Conservation (phyloP, 2,113 vertebrate genomes). For the Anhinga rufa region DNA sequence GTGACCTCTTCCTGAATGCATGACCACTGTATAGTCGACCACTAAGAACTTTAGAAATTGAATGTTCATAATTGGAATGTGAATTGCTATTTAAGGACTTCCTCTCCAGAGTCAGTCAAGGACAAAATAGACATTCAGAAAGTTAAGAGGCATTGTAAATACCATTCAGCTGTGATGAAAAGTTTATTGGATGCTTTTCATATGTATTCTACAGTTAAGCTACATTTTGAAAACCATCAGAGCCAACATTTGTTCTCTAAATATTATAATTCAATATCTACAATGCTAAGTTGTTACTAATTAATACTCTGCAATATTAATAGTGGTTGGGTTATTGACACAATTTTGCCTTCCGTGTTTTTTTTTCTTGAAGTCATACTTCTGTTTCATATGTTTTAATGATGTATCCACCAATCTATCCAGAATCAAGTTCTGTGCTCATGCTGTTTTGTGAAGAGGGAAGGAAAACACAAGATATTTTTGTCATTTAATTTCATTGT, state of each 20-base stretch:
- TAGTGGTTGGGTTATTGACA: neutral
- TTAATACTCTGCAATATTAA: neutral
- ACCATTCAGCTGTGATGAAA: neutral
- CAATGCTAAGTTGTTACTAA: neutral
- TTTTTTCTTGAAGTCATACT: neutral
- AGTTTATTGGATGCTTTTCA: slow-evolving; percentile 4
- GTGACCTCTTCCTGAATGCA: neutral
- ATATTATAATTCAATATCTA: neutral
- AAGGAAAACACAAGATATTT: neutral
- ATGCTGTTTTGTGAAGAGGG: neutral
- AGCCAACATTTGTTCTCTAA: neutral
- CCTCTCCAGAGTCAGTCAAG: slow-evolving; percentile 8
- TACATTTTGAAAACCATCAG: neutral
- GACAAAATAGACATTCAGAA: slow-evolving; percentile 25
- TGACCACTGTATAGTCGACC: slow-evolving; percentile 27
- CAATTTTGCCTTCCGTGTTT: neutral
- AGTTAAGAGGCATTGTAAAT: neutral
- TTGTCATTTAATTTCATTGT: neutral
- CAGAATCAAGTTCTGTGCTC: neutral
- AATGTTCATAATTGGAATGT: slow-evolving; percentile 28
- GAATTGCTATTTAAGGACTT: slow-evolving; percentile 21
- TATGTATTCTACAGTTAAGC: neutral
- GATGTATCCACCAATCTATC: neutral
- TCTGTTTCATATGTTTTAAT: neutral
- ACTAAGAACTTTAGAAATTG: slow-evolving; percentile 27